Evolutionary conservation across 92 coral and sea anemone species (phyloP), one percentile per base, ranked within the genome.

Genomic region (Epizoanthus stellaris): DNA sequence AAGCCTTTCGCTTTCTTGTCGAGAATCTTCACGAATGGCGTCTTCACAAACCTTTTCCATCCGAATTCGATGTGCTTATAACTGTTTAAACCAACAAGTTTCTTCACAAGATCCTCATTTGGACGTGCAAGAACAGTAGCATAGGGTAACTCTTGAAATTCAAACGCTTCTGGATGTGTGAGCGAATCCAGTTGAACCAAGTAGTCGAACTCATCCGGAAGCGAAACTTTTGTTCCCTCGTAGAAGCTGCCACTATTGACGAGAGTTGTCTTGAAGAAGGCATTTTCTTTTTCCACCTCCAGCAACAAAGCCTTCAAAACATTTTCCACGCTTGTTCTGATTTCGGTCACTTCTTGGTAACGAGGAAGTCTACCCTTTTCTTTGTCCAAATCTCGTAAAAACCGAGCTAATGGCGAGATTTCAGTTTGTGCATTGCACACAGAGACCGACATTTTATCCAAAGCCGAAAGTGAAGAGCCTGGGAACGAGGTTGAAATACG

Each of bases 21-120:
- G 0, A 85, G 59, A 20, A 67, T 13, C 0, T 76, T 20, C 20
- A 14, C 42, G 25, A 85, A 85, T 54, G 88, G 88, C 15, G 84
- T 54, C 67, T 85, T 85, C 6, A 85, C 19, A 0, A 5, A 5
- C 5, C 5, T 6, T 15, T 39, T 43, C 72, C 72, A 67, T 34
- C 23, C 72, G 42, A 67, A 67, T 30, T 0, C 36, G 36, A 30
- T 1, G 36, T 30, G 36, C 36, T 30, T 1, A 30, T 30, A 30
- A 11, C 1, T 0, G 16, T 12, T 17, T 9, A 25, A 10, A 3
- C 3, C 45, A 12, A 6, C 4, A 40, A 16, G 36, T 9, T 2
- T 1, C n/a, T 34, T 67, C 7, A 67, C 17, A 67, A 67, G 5
- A 34, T 67, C 47, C 20, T 4, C 8, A 23, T 30, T 67, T 14